phyloP scores from a whole-genome alignment of 2,888 invertebrate genomes.

The Melangyna quadrimaculata region DNA sequence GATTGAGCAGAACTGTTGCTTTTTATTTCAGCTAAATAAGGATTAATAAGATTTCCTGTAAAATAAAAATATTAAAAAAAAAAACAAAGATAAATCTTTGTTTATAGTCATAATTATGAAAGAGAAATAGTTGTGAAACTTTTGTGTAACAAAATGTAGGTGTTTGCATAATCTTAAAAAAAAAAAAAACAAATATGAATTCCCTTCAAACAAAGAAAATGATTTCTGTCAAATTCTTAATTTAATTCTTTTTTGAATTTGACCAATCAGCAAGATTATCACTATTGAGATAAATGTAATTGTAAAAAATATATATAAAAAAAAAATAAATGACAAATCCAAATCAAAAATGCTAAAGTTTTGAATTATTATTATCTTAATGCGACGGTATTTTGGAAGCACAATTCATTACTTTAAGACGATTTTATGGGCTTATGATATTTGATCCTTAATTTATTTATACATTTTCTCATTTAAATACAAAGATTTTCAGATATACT shows the following conservation, averaged over 20 bases:
- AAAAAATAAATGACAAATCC: slow-evolving; percentile 62
- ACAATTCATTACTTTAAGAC: slow-evolving; percentile 52
- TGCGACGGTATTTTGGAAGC: slow-evolving; percentile 58
- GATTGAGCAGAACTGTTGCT: slow-evolving; percentile 61
- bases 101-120: slow-evolving; percentile 36
- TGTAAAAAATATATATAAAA: slow-evolving; percentile 58
- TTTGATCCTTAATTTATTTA: background rate
- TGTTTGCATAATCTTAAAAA: slow-evolving; percentile 57
- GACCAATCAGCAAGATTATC: slow-evolving; percentile 36
- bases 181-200: slow-evolving; percentile 51
- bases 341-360: slow-evolving; percentile 39
- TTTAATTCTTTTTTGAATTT: slow-evolving; percentile 57
- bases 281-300: slow-evolving; percentile 44
- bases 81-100: slow-evolving; percentile 30
- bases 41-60: slow-evolving; percentile 53
- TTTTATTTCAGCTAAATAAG: slow-evolving; percentile 55
- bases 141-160: slow-evolving; percentile 54
- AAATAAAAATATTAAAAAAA: slow-evolving; percentile 32
- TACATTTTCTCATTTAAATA: background rate
- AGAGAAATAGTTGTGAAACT: slow-evolving; percentile 59
- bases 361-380: slow-evolving; percentile 22
- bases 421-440: background rate
- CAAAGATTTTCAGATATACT: background rate
- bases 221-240: slow-evolving; percentile 50
- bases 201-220: slow-evolving; percentile 36